Evolutionary conservation across 1,140 invertebrate species (phyloP).

Genomic region (Dreissena polymorpha): DNA sequence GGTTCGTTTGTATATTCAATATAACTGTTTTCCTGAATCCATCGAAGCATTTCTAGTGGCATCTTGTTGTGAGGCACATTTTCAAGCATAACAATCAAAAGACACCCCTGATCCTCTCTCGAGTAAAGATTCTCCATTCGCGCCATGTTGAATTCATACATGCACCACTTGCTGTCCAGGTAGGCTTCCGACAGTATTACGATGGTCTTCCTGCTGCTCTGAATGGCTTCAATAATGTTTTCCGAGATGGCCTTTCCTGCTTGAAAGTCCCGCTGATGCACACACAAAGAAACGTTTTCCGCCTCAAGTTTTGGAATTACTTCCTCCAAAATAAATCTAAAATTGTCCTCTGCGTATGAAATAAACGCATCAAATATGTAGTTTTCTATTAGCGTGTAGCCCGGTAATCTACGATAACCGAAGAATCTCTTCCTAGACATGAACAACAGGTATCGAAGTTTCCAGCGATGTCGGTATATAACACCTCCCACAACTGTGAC

Average conservation of each 20-base stretch:
- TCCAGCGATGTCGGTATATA: conserved; percentile 40
- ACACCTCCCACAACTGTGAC: conserved; percentile 10
- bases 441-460: conserved; percentile 21
- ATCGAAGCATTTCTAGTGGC: conserved; percentile 15
- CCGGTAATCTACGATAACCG: not conserved
- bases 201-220: conserved; percentile 83
- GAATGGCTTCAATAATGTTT: conserved; percentile 83
- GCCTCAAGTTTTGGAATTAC: conserved; percentile 56
- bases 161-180: conserved; percentile 85
- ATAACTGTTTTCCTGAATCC: conserved; percentile 25
- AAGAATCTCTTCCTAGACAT: conserved; percentile 26
- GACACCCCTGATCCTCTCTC: not conserved
- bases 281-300: conserved; percentile 54
- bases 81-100: conserved; percentile 25
- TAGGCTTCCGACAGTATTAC: conserved; percentile 84
- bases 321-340: conserved; percentile 43
- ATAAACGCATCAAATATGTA: conserved; percentile 65
- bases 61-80: conserved; percentile 8
- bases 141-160: conserved; percentile 73
- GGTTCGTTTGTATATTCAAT: conserved; percentile 20
- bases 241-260: conserved; percentile 81
- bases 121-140: conserved; percentile 45
- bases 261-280: conserved; percentile 70
- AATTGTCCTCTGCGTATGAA: conserved; percentile 60
- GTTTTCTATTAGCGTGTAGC: not conserved